Percentiles rank a stretch among this genome's conserved stretches.
phyloP scores from a whole-genome alignment of 2,113 vertebrate species.

The Bos indicus region DNA sequence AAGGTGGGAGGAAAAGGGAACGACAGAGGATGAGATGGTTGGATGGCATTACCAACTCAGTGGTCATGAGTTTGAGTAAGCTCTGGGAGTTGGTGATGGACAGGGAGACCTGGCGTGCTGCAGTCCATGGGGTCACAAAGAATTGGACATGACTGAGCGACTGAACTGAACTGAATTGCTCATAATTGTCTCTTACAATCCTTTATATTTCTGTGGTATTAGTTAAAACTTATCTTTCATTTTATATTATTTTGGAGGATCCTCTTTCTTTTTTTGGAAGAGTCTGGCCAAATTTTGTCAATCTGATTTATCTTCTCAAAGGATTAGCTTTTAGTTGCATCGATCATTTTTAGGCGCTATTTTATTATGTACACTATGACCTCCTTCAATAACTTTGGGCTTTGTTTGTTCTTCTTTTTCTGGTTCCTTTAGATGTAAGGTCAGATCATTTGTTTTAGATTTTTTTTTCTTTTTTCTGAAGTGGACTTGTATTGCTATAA shows the following conservation, averaged over 20 bases:
- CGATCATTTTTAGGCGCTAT: neutral
- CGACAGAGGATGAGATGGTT: neutral
- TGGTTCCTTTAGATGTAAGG: neutral
- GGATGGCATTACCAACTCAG: neutral
- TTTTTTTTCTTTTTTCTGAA: neutral
- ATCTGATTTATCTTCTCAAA: neutral
- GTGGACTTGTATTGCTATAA: neutral
- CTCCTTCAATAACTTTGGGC: neutral
- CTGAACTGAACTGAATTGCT: neutral
- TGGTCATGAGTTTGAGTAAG: neutral
- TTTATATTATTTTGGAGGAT: neutral
- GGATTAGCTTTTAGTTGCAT: neutral
- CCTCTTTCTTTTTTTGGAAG: neutral
- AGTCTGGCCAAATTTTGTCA: neutral
- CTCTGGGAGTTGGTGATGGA: neutral
- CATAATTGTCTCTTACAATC: neutral
- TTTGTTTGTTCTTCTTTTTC: neutral
- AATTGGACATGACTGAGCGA: rapidly evolving
- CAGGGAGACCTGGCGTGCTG: neutral
- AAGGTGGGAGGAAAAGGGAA: neutral
- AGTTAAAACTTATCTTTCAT: neutral
- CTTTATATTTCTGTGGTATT: neutral
- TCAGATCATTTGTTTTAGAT: neutral
- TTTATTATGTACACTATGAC: neutral
- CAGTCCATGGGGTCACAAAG: neutral